phyloP scores from a whole-genome alignment of 1,140 invertebrate genomes.

The Holcopasites calliopsidis region DNA sequence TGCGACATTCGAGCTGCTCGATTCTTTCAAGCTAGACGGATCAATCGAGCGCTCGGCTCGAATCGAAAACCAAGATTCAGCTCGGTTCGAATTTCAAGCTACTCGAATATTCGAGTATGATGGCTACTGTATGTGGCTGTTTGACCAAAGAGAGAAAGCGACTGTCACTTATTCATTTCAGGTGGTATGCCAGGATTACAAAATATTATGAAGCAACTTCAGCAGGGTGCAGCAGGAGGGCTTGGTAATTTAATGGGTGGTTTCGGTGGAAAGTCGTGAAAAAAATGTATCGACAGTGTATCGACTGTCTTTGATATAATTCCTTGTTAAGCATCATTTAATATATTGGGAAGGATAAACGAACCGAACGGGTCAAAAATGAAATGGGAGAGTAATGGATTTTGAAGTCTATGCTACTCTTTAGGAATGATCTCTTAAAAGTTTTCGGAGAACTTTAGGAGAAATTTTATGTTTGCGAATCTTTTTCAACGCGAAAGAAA shows the following conservation, averaged over 20 bases:
- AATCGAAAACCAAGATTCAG: too few species aligned
- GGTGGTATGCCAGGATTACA: conserved; percentile 98
- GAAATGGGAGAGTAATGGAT: not conserved
- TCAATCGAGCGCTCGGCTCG: too few species aligned
- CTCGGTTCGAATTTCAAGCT: too few species aligned
- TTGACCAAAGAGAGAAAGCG: too few species aligned
- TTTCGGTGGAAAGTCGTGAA: conserved; percentile 80
- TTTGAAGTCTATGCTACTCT: not conserved
- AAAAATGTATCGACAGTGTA: not conserved
- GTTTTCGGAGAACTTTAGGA: conserved; percentile 4
- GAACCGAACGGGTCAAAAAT: not conserved
- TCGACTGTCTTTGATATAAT: conserved; percentile 9
- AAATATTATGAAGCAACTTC: conserved; percentile 98
- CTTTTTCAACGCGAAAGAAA: conserved; percentile 28
- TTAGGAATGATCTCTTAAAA: conserved; percentile 15
- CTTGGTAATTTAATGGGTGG: conserved; percentile 90
- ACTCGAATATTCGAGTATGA: too few species aligned
- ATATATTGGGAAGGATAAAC: not conserved
- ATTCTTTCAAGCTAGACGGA: too few species aligned
- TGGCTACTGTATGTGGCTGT: too few species aligned
- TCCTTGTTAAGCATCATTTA: conserved; percentile 19
- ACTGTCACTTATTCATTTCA: conserved; percentile 78
- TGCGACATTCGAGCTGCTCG: too few species aligned
- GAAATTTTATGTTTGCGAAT: conserved; percentile 35
- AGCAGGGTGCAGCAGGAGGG: conserved; percentile 91